phyloP scores from a whole-genome alignment of 1,140 invertebrate genomes.

The Ephestia elutella region DNA sequence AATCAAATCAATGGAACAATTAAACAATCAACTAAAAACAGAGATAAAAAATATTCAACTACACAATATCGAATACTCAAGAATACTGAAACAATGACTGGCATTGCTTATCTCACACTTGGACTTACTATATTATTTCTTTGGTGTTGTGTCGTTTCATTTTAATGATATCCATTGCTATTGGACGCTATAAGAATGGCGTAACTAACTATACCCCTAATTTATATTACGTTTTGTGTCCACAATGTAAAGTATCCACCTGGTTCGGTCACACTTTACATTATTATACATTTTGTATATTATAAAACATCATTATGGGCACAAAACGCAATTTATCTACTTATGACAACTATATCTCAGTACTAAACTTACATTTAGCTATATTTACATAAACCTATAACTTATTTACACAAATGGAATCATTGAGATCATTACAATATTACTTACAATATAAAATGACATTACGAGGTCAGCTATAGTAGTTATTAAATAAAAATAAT shows the following conservation, averaged over 20 bases:
- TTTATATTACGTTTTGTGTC: constrained; percentile 21
- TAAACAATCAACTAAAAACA: constrained; percentile 2
- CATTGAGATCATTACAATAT: constrained; percentile 70
- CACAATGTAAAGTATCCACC: neutral
- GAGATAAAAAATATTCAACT: constrained; percentile 1
- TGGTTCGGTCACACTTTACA: constrained; percentile 13
- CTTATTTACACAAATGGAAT: constrained; percentile 72
- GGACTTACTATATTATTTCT: constrained; percentile 59
- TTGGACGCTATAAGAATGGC: constrained; percentile 65
- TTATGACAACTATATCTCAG: constrained; percentile 21
- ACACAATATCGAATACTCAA: constrained; percentile 58
- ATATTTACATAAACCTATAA: constrained; percentile 48
- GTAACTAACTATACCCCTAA: constrained; percentile 33
- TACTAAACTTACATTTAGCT: constrained; percentile 29
- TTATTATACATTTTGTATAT: neutral
- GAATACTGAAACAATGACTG: constrained; percentile 64
- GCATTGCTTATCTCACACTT: constrained; percentile 51
- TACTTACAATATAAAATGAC: constrained; percentile 55
- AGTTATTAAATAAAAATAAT: constrained; percentile 59
- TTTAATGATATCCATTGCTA: constrained; percentile 48
- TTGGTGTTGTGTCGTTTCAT: constrained; percentile 68
- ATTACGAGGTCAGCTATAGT: constrained; percentile 46
- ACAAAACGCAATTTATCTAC: constrained; percentile 8
- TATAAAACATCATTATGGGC: neutral
- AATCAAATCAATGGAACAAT: neutral